phyloP scores from a whole-genome alignment of 2,888 invertebrate genomes.

The Cyrtodaria siliqua region DNA sequence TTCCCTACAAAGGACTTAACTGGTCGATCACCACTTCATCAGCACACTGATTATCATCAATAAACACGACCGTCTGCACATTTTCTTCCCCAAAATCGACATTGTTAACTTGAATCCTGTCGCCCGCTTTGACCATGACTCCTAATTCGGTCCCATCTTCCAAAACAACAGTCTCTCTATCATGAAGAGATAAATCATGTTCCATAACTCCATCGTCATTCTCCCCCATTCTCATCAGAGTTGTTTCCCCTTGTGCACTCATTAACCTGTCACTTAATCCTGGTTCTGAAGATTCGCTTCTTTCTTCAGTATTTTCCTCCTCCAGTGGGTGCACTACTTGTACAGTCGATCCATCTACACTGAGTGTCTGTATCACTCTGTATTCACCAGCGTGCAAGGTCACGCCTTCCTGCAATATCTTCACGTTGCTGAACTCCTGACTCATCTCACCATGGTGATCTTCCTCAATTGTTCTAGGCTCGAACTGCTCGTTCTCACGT shows the following conservation, averaged over 20 bases:
- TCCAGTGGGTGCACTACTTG: too few species aligned
- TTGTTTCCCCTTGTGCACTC: not conserved
- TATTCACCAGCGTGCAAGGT: not conserved
- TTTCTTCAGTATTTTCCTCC: too few species aligned
- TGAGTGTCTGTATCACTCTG: not conserved
- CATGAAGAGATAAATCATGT: not conserved
- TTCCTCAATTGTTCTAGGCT: too few species aligned
- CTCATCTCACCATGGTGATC: too few species aligned
- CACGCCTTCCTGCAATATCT: not conserved
- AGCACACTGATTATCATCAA: slow-evolving; percentile 32
- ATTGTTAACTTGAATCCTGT: slow-evolving; percentile 3
- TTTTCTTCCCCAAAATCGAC: slow-evolving; percentile 14
- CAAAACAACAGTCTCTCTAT: slow-evolving; percentile 3
- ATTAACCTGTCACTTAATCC: not conserved
- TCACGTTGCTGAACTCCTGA: not conserved
- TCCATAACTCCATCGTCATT: not conserved
- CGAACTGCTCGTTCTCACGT: too few species aligned
- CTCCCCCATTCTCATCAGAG: not conserved
- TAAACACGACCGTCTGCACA: slow-evolving; percentile 36
- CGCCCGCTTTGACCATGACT: slow-evolving; percentile 9
- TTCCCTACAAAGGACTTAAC: not conserved
- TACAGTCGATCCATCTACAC: not conserved
- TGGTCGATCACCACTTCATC: slow-evolving; percentile 36
- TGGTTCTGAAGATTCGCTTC: too few species aligned
- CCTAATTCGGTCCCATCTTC: slow-evolving; percentile 14